Evolutionary conservation across 2,113 vertebrate genomes (phyloP), one percentile per base, ranked within the genome.

Genomic region (Eurypyga helias): DNA sequence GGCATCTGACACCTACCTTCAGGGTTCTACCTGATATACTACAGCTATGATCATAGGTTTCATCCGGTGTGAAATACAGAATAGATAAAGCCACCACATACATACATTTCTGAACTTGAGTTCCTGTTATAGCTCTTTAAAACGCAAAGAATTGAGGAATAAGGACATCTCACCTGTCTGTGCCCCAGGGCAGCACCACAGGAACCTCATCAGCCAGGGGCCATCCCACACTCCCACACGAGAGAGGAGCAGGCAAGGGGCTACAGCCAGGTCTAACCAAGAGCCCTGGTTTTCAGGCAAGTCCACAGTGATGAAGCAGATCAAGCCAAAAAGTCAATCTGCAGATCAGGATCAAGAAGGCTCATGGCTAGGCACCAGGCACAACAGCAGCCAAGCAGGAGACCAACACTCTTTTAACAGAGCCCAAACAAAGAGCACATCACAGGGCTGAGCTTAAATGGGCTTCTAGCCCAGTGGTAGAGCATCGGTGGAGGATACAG

Each of bases 301-400:
- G 25, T 10, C 33, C 64, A 17, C 51, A 46, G 12, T 0, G 0
- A 25, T 25, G 52, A 90, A 41, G 8, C 55, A 71, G 26, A 23
- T 11, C 26, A 83, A 64, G 38, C n/a, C 25, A 26, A 77, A 49
- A 48, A 48, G 33, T 57, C 49, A 80, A 5, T 19, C n/a, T 38
- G 41, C 38, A 51, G 23, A 28, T 41, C 31, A 48, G 24, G 43
- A 66, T 19, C 41, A 62, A n/a, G 16, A 70, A 48, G 21, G 31
- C 13, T 52, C 34, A 1, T 2, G 2, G 29, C 58, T 52, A 26
- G 23, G 21, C 24, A 70, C 26, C 7, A 9, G 2, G 2, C 57
- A 80, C 14, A 43, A 31, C 61, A 33, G 0, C 1, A 0, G 6
- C 28, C 25, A 38, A 34, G 13, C 19, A 52, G 28, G 2, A 62